phyloP scores from a whole-genome alignment of 2,113 vertebrate species.

The Dascyllus trimaculatus region DNA sequence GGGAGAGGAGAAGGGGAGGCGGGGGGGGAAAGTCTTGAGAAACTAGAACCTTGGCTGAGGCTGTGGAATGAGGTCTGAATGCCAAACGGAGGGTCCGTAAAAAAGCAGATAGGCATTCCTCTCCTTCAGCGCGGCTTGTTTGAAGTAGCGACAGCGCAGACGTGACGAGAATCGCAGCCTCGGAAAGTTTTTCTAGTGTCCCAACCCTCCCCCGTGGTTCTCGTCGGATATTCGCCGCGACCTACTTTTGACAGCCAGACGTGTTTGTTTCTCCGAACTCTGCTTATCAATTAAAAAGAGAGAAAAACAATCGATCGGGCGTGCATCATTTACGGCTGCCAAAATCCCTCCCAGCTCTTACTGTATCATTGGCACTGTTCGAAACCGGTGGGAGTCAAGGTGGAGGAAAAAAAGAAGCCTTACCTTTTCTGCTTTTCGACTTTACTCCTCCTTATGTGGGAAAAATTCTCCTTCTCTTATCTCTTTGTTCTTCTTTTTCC shows the following conservation, averaged over 20 bases:
- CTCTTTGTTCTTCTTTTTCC: constrained; percentile 38
- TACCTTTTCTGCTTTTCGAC: constrained; percentile 64
- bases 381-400: constrained; percentile 50
- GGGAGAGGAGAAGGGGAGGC: not conserved
- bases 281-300: constrained; percentile 33
- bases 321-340: constrained; percentile 22
- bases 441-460: constrained; percentile 32
- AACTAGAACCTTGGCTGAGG: constrained; percentile 60
- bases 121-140: constrained; percentile 53
- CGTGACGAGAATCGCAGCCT: constrained; percentile 53
- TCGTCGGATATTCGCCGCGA: constrained; percentile 31
- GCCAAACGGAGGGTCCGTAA: constrained; percentile 63
- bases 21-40: constrained; percentile 37
- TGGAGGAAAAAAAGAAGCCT: constrained; percentile 55
- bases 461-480: constrained; percentile 48
- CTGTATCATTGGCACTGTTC: constrained; percentile 13
- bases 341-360: constrained; percentile 6
- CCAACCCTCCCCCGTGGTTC: not conserved
- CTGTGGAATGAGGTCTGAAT: constrained; percentile 61
- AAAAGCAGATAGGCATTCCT: constrained; percentile 60
- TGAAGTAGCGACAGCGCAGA: constrained; percentile 57
- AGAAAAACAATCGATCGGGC: not conserved
- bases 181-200: constrained; percentile 55
- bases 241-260: constrained; percentile 46
- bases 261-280: constrained; percentile 22